Evolutionary conservation across 2,888 invertebrate genomes (phyloP).

Genomic region (Tiliacea aurago): DNA sequence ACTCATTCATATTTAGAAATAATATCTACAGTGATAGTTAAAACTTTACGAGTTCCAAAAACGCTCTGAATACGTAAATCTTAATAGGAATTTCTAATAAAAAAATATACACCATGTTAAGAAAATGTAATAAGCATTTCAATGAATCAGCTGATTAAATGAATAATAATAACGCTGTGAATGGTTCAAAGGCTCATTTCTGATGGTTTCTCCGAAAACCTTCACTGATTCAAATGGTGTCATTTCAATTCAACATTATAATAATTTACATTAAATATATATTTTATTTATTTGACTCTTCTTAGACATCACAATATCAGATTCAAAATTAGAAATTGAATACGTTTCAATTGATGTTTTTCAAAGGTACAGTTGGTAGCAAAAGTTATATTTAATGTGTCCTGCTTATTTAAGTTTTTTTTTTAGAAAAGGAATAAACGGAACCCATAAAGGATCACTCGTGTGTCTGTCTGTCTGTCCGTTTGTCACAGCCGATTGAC

Average conservation of each 20-base stretch:
- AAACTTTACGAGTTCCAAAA: not conserved
- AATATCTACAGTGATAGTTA: not conserved
- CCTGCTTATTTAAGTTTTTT: too few relatives aligned
- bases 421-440: too few relatives aligned
- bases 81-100: not conserved
- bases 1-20: not conserved
- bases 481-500: too few relatives aligned
- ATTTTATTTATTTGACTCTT: not conserved
- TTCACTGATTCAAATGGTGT: not conserved
- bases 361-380: not conserved
- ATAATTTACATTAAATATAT: not conserved
- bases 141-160: not conserved
- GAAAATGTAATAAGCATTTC: not conserved
- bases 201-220: not conserved
- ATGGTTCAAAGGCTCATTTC: not conserved
- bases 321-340: not conserved
- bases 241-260: not conserved
- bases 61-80: not conserved
- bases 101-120: not conserved
- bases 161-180: not conserved
- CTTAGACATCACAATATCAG: not conserved
- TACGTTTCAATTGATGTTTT: not conserved
- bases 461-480: too few relatives aligned
- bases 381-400: not conserved
- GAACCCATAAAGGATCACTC: too few relatives aligned